Base-by-base conservation (phyloP, 2,113 vertebrate species). In the Labrus mixtus region DNA sequence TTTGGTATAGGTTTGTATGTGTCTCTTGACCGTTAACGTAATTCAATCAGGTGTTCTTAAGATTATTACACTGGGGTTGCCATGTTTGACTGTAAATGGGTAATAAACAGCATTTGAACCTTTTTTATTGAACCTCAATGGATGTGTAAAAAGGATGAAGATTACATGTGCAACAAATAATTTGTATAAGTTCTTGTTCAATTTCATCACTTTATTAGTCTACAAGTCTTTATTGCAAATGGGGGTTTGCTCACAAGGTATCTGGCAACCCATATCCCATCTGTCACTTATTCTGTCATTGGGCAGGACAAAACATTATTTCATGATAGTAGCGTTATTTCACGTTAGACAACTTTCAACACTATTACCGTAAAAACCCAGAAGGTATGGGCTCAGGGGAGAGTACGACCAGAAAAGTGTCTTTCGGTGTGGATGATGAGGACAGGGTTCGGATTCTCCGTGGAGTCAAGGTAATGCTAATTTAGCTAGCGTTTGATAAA, bases 351-450 rank as follows among this genome's bases (percentile, higher is more conserved):
- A n/a, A n/a, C n/a, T 51, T n/a, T 20, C 15, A 59, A 36, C 55
- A 25, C 45, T 69, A 54, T 43, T 6, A n/a, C 19, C 10, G 17
- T 33, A 51, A 51, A 51, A 51, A 51, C 3, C n/a, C 36, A n/a
- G 23, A 10, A 72, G 48, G 11, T 2, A 98, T 98, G 97, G 97
- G 97, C 29, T 90, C 93, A 1, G 93, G 86, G 72, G 93, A 94
- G 65, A 97, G 97, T 84, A 95, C 94, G 70, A 90, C 90, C 64
- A 95, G 96, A 75, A 95, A 93, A 84, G 96, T 97, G 77, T 96
- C 97, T 57, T 97, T 97, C 86, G 96, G 94, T 13, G 72, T 96
- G 64, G 96, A 98, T 37, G 96, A 97, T 61, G 95, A 96, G 73
- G 95, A 97, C 70, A 94, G 92, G 82, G 95, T 98, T 65, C 93